A percentile compares a stretch with the other conserved stretches of the same genome.
These are phyloP conservation scores for Erithacus rubecula DNA, from an alignment of 2,797 vertebrate genomes.

Conservation along the genomic window DNA sequence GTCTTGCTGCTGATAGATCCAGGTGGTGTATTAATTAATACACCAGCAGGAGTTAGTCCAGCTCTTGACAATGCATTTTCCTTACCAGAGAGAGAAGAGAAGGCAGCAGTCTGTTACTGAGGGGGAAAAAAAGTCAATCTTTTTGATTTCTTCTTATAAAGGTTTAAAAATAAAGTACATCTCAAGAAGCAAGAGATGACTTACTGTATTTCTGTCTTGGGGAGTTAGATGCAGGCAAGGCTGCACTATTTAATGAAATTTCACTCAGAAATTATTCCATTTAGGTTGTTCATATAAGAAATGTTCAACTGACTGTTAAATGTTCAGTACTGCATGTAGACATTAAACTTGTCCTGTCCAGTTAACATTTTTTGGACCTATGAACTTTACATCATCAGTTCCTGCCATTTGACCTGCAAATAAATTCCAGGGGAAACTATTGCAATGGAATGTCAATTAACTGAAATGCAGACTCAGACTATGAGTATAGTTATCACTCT, in stretches of 20 bases:
- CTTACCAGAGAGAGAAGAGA: not conserved
- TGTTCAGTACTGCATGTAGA: not conserved
- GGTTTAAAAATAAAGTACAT: not conserved
- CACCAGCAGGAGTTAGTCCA: conserved; percentile 70
- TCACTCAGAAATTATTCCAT: not conserved
- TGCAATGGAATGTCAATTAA: conserved; percentile 11
- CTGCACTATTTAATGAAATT: not conserved
- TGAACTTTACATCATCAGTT: not conserved
- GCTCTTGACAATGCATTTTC: conserved; percentile 61
- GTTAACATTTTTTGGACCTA: not conserved
- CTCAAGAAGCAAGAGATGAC: not conserved
- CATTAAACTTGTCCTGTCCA: not conserved
- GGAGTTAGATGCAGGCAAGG: not conserved
- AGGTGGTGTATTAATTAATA: conserved; percentile 80
- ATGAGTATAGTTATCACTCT: not conserved
- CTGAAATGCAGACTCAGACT: not conserved
- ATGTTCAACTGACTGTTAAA: not conserved
- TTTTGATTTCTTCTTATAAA: not conserved
- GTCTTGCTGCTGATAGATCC: conserved; percentile 80
- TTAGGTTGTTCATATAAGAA: not conserved
- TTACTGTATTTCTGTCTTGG: not conserved
- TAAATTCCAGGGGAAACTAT: conserved; percentile 28
- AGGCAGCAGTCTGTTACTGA: not conserved
- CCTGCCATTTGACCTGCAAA: conserved; percentile 46
- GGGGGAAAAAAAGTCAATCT: not conserved